These are phyloP conservation scores for Laspeyria flexula DNA, from an alignment of 2,888 invertebrate species.

Conservation along the genomic window DNA sequence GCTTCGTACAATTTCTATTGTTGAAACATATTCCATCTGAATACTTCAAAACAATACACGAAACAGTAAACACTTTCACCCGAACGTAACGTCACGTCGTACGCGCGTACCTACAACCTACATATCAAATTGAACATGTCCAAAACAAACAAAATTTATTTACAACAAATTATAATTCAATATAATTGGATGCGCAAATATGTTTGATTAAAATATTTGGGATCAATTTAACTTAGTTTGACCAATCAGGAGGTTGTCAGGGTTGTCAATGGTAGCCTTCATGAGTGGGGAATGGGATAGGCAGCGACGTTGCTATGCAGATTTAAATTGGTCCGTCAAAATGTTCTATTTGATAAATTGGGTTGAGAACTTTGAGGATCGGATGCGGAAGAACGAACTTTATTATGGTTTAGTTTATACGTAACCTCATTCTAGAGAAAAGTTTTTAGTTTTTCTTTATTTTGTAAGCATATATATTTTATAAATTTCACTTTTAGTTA, in stretches of 20 bases:
- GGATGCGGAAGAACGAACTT: background rate
- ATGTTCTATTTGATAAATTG: background rate
- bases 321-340: background rate
- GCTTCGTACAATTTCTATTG: too few relatives aligned
- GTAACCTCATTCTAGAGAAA: background rate
- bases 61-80: background rate
- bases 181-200: constrained; percentile 16
- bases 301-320: background rate
- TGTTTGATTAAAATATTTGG: constrained; percentile 31
- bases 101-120: background rate
- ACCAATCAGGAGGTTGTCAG: background rate
- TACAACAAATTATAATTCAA: constrained; percentile 35
- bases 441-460: too few relatives aligned
- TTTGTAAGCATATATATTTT: too few relatives aligned
- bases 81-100: too few relatives aligned
- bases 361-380: constrained; percentile 2
- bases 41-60: background rate
- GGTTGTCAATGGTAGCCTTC: background rate
- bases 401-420: background rate
- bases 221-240: background rate
- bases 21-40: background rate
- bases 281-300: background rate
- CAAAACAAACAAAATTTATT: constrained; percentile 30
- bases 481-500: too few relatives aligned
- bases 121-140: constrained; percentile 20